These are phyloP conservation scores for Himalopsyche tibetana DNA, from an alignment of 2,888 invertebrate genomes.

Conservation along the genomic window DNA sequence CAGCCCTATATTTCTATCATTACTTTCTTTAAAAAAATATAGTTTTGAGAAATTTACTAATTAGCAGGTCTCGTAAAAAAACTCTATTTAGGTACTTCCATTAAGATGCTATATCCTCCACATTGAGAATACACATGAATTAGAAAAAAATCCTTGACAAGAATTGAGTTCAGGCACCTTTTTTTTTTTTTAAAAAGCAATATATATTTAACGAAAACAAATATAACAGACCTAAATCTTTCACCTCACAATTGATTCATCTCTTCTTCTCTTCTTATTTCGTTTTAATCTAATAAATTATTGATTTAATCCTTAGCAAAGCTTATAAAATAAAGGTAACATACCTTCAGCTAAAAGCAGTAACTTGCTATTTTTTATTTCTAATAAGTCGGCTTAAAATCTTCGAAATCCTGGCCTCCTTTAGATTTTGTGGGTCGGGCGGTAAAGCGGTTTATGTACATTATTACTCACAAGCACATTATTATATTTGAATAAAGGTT, in stretches of 20 bases:
- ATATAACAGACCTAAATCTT: too few relatives aligned
- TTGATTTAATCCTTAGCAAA: neutral
- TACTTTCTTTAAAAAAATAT: too few relatives aligned
- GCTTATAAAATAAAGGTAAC: neutral
- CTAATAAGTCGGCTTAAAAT: neutral
- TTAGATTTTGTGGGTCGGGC: neutral
- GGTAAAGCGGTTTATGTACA: neutral
- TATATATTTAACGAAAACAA: too few relatives aligned
- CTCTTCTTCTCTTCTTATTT: neutral
- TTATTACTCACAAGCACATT: slow-evolving; percentile 18
- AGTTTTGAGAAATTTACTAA: too few relatives aligned
- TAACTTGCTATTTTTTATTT: neutral
- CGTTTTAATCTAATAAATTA: slow-evolving; percentile 13
- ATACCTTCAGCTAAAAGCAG: neutral
- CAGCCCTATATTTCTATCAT: too few relatives aligned
- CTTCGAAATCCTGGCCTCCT: neutral
- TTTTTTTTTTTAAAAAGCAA: too few relatives aligned
- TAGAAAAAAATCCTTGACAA: too few relatives aligned
- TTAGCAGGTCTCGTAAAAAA: too few relatives aligned
- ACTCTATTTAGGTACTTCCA: too few relatives aligned
- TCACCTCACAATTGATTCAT: neutral
- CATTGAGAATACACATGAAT: too few relatives aligned
- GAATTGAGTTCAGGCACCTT: too few relatives aligned
- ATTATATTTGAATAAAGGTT: slow-evolving; percentile 39
- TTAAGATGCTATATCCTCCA: too few relatives aligned